Evolutionary conservation across 1,140 invertebrate genomes (phyloP).

Genomic region (Drosophila pseudoobscura): DNA sequence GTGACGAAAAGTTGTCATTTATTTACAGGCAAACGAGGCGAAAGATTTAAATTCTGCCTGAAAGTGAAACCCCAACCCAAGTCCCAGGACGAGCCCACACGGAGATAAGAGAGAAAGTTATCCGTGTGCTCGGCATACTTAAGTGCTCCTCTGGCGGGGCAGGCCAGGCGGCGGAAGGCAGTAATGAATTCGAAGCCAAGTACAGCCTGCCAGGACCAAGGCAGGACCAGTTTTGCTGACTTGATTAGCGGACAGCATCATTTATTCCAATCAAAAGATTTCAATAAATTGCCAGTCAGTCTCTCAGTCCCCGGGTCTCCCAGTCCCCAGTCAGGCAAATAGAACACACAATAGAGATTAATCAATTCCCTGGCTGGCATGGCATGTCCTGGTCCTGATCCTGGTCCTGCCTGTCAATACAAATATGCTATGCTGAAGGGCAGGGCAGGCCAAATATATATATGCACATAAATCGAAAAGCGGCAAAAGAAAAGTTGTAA

Average conservation of each 20-base stretch:
- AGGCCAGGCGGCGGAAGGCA: constrained; percentile 4
- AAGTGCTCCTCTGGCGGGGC: constrained; percentile 24
- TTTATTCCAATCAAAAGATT: constrained; percentile 76
- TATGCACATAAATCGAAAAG: constrained; percentile 66
- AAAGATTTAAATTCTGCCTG: constrained; percentile 40
- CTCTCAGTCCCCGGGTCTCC: background rate
- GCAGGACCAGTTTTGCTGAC: constrained; percentile 32
- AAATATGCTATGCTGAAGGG: constrained; percentile 49
- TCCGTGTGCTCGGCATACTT: constrained; percentile 54
- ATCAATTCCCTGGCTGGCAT: constrained; percentile 58
- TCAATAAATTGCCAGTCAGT: constrained; percentile 66
- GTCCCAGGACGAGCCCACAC: constrained; percentile 1
- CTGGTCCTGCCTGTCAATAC: constrained; percentile 41
- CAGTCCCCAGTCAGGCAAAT: constrained; percentile 7
- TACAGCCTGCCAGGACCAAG: background rate
- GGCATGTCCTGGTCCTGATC: too few relatives aligned
- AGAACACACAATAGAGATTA: constrained; percentile 53
- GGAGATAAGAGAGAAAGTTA: constrained; percentile 33
- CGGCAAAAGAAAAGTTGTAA: constrained; percentile 28
- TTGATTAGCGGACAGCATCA: constrained; percentile 69
- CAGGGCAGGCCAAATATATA: constrained; percentile 33
- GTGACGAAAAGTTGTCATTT: constrained; percentile 46
- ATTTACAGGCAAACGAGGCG: constrained; percentile 34
- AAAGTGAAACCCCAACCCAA: constrained; percentile 18
- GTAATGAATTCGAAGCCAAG: constrained; percentile 8